These are phyloP conservation scores for Olivierus martensii DNA, from an alignment of 1,140 invertebrate genomes.

Conservation along the genomic window DNA sequence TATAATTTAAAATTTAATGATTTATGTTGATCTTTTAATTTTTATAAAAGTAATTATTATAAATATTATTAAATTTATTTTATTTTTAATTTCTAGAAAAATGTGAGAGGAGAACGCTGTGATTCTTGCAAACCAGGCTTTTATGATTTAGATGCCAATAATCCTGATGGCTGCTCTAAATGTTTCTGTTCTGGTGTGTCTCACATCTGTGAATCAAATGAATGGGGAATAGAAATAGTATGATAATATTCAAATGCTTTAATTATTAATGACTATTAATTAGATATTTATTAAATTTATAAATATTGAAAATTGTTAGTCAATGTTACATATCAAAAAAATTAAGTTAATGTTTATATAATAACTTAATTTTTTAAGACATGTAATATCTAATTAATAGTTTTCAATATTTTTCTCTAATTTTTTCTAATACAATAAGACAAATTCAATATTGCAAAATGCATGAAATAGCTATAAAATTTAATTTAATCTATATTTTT, in stretches of 20 bases:
- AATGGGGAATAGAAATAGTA: constrained; percentile 24
- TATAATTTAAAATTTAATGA: not conserved
- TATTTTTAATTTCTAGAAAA: constrained; percentile 24
- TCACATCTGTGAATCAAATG: constrained; percentile 45
- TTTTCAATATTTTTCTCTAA: too few relatives aligned
- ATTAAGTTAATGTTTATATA: too few relatives aligned
- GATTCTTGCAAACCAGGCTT: constrained; percentile 66
- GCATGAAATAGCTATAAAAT: too few relatives aligned
- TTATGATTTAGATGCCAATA: constrained; percentile 54
- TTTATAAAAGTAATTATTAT: not conserved
- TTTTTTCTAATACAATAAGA: too few relatives aligned
- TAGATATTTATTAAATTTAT: too few relatives aligned
- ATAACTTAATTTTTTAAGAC: too few relatives aligned
- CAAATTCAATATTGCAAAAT: too few relatives aligned
- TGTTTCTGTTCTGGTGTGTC: constrained; percentile 89
- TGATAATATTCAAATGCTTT: not conserved
- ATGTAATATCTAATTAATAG: too few relatives aligned
- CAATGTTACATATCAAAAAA: too few relatives aligned
- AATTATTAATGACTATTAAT: too few relatives aligned
- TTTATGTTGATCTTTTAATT: not conserved
- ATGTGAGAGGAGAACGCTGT: constrained; percentile 65
- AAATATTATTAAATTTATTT: not conserved
- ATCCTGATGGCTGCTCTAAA: constrained; percentile 66
- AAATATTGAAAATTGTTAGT: too few relatives aligned
- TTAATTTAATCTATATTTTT: too few relatives aligned